phyloP scores from a whole-genome alignment of 2,888 invertebrate species.

The Chamaedrilus cognettii region DNA sequence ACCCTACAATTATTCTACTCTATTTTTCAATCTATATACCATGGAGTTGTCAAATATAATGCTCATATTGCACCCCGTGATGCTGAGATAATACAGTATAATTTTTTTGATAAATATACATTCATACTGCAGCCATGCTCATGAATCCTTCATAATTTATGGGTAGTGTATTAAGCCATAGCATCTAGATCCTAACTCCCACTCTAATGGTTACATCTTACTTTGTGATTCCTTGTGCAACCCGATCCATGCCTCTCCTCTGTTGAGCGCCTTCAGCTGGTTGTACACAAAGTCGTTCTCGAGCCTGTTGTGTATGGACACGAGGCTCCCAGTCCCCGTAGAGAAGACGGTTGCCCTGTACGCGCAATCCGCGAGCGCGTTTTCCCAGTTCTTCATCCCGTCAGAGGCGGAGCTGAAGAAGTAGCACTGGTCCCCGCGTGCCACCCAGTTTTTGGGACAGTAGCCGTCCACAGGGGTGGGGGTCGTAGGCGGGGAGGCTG shows the following conservation, averaged over 20 bases:
- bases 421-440: constrained; percentile 15
- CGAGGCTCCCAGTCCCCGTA: background rate
- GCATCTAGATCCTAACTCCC: too few species aligned
- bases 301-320: constrained; percentile 8
- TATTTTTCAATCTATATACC: too few species aligned
- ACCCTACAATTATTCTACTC: too few species aligned
- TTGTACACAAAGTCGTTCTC: constrained; percentile 16
- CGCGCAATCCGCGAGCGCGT: background rate
- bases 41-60: too few species aligned
- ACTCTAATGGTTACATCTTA: too few species aligned
- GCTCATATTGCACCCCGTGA: too few species aligned
- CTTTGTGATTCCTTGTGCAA: constrained; percentile 6
- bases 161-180: too few species aligned
- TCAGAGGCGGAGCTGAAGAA: background rate
- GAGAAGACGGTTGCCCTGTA: background rate
- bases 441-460: constrained; percentile 17
- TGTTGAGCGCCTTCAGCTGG: background rate
- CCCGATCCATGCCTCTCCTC: constrained; percentile 8
- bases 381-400: background rate
- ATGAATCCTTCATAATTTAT: too few species aligned
- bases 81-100: too few species aligned
- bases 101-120: too few species aligned
- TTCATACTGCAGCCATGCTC: too few species aligned
- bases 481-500: constrained; percentile 16
- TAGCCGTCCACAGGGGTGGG: constrained; percentile 11